Evolutionary conservation across 2,888 invertebrate genomes (phyloP), one percentile per base, ranked within the genome.

Genomic region (Hanleya hanleyi): DNA sequence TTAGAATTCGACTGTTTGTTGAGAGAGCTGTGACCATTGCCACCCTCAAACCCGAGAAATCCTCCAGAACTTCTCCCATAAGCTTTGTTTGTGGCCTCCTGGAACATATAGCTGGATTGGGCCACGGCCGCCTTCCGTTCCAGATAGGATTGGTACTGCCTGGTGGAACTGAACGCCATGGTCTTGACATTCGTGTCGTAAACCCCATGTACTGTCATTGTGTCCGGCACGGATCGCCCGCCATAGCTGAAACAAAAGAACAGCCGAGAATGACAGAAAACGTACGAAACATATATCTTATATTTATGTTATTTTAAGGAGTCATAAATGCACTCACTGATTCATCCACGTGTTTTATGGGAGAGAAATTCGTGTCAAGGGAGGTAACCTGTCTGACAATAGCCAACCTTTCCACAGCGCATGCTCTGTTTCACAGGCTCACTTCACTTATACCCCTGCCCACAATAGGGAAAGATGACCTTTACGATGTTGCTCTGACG

Each of bases 181-280:
- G 62, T 74, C 50, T 72, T 68, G 18, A 65, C 69, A 29, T 68
- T 65, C 12, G 75, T 74, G 35, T 75, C 75, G 22, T 72, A 75
- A 50, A 75, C 66, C 35, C 71, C 75, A 22, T 65, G 64, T 18
- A 75, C 69, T n/a, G 71, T 69, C 61, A 75, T 74, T 6, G 67
- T 67, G 66, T 75, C 75, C 9, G 75, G 75, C 5, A 75, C 69
- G 26, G 49, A 47, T 12, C 62, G 35, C 35, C 50, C 36, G 18
- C 61, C 69, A 37, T 65, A 75, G 15, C 72, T 72, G 62, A 15
- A 15, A 47, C 18, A 7, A 18, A 41, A 41, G 18, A 9, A 41
- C 41, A 41, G 12, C 9, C 9, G 22, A 12, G 9, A 18, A 9
- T 12, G 26, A 18, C 26, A 18, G n/a, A n/a, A n/a, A n/a, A n/a